Percentiles rank a stretch among this genome's conserved stretches.
phyloP scores from a whole-genome alignment of 2,888 invertebrate species.

The Cactoblastis cactorum region DNA sequence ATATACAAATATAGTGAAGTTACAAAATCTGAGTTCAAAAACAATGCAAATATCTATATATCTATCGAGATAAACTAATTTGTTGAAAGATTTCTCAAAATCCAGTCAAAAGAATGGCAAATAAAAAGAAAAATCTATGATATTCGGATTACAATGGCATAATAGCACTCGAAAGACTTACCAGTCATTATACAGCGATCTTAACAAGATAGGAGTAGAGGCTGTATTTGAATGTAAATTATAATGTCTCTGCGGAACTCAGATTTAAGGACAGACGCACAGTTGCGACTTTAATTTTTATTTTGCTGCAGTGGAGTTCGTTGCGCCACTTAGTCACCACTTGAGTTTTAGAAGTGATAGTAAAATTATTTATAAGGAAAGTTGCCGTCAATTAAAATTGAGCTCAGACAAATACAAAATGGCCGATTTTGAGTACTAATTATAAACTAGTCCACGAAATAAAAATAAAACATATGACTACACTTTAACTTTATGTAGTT shows the following conservation, averaged over 20 bases:
- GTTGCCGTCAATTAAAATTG: no score
- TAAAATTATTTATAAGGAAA: no score
- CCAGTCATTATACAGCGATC: constrained; percentile 1
- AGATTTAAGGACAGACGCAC: neutral
- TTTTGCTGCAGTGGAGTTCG: neutral
- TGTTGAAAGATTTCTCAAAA: neutral
- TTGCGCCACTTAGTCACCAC: neutral
- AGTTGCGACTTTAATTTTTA: neutral
- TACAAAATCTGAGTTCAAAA: no score
- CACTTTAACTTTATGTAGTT: no score
- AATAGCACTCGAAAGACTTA: neutral
- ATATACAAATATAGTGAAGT: no score
- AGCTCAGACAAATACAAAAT: no score
- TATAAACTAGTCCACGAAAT: no score
- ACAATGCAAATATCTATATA: no score
- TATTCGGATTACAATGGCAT: constrained; percentile 3
- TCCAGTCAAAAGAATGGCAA: neutral
- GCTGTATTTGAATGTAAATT: constrained; percentile 2
- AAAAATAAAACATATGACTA: no score
- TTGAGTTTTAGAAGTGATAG: no score
- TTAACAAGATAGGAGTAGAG: constrained; percentile 10
- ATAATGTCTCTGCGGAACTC: neutral
- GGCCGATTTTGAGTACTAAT: no score
- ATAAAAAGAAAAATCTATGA: neutral
- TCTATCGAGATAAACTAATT: neutral